Percentiles rank a stretch among this genome's conserved stretches.
Conservation (phyloP, 1,140 invertebrate species). For the Grapholita molesta region DNA sequence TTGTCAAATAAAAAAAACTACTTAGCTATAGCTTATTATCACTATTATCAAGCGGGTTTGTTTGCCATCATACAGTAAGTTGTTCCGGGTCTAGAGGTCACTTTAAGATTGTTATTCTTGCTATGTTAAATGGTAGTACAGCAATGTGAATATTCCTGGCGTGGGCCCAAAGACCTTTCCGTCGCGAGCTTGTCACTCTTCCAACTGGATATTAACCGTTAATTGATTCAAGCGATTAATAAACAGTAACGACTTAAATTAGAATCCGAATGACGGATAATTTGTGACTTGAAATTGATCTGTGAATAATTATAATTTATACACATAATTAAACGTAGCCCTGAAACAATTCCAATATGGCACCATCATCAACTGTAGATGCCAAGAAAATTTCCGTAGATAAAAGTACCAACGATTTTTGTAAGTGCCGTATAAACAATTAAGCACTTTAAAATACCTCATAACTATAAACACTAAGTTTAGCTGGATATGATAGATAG, state of each 20-base stretch:
- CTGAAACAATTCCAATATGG: background rate
- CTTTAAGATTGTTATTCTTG: background rate
- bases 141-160: background rate
- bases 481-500: too few relatives aligned
- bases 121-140: background rate
- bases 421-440: too few relatives aligned
- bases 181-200: slow-evolving; percentile 10
- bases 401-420: too few relatives aligned
- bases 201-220: slow-evolving; percentile 7
- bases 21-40: too few relatives aligned
- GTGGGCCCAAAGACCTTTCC: slow-evolving; percentile 10
- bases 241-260: slow-evolving; percentile 6
- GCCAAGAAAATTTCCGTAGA: too few relatives aligned
- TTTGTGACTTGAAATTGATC: slow-evolving; percentile 7
- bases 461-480: too few relatives aligned
- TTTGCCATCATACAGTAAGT: too few relatives aligned
- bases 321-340: background rate
- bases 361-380: too few relatives aligned
- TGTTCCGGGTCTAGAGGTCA: background rate
- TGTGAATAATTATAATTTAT: background rate
- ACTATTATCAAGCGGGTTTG: too few relatives aligned
- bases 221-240: slow-evolving; percentile 16
- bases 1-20: too few relatives aligned
- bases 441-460: too few relatives aligned
- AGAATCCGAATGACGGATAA: slow-evolving; percentile 8